These are phyloP conservation scores for Upupa epops DNA, from an alignment of 2,113 vertebrate genomes.

Conservation along the genomic window DNA sequence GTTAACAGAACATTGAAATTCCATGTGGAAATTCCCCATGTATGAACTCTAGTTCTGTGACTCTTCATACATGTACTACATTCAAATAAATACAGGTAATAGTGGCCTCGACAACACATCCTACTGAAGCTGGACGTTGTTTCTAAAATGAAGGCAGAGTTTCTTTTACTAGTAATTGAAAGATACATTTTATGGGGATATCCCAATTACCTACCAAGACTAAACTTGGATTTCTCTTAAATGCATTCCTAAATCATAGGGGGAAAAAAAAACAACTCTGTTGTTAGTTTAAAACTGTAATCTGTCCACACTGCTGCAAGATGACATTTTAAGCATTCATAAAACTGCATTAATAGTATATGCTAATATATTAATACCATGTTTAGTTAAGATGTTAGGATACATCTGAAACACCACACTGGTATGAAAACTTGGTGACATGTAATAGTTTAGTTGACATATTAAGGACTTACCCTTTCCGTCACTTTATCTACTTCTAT, in stretches of 20 bases:
- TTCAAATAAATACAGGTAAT: neutral
- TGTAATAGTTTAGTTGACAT: neutral
- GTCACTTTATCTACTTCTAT: conserved; percentile 99
- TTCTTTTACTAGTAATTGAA: neutral
- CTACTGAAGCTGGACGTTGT: neutral
- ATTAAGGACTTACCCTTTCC: conserved; percentile 86
- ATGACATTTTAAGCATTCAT: neutral
- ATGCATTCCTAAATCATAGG: fast-evolving
- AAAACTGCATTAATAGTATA: neutral
- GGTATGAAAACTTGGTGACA: neutral
- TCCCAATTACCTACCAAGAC: neutral
- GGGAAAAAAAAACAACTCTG: too few relatives aligned
- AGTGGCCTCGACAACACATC: neutral
- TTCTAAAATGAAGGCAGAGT: neutral
- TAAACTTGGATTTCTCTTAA: neutral
- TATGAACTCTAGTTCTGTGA: neutral
- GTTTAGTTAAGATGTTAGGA: neutral
- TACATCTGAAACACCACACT: neutral
- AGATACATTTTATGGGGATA: neutral
- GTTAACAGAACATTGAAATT: neutral
- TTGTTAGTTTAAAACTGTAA: neutral
- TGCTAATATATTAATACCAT: too few relatives aligned
- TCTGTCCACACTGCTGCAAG: neutral
- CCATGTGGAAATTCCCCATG: fast-evolving
- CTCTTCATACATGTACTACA: neutral